phyloP scores from a whole-genome alignment of 2,888 invertebrate species.

The Ischnura elegans region DNA sequence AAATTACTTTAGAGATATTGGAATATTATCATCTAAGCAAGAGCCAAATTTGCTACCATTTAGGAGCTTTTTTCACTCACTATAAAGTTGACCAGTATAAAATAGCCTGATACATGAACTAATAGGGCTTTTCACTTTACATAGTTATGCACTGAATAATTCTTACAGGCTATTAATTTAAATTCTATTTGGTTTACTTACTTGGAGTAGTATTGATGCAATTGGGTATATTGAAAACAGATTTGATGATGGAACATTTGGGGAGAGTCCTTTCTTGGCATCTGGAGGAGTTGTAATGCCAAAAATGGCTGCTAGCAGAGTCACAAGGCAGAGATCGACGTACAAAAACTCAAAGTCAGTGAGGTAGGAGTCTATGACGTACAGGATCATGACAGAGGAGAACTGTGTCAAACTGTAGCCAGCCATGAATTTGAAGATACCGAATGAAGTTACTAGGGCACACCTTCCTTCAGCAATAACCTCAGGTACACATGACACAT shows the following conservation, averaged over 20 bases:
- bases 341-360: slow-evolving; percentile 84
- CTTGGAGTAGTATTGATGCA: slow-evolving; percentile 30
- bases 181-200: background rate
- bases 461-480: slow-evolving; percentile 91
- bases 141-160: too few species aligned
- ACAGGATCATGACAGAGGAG: slow-evolving; percentile 92
- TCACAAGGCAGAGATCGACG: slow-evolving; percentile 83
- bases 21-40: too few species aligned
- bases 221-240: slow-evolving; percentile 79
- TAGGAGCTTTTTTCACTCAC: too few species aligned
- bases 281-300: slow-evolving; percentile 81
- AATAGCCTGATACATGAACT: background rate
- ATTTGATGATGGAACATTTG: slow-evolving; percentile 80
- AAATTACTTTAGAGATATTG: too few species aligned
- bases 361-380: slow-evolving; percentile 83
- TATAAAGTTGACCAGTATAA: too few species aligned
- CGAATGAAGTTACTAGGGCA: slow-evolving; percentile 96
- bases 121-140: too few species aligned
- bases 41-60: too few species aligned
- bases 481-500: slow-evolving; percentile 79
- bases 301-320: slow-evolving; percentile 83
- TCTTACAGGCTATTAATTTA: too few species aligned
- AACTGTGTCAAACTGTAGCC: slow-evolving; percentile 97
- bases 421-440: slow-evolving; percentile 99
- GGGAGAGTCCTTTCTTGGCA: slow-evolving; percentile 74